Base-by-base conservation (phyloP, 2,797 vertebrate species). In the Bovichtus variegatus region DNA sequence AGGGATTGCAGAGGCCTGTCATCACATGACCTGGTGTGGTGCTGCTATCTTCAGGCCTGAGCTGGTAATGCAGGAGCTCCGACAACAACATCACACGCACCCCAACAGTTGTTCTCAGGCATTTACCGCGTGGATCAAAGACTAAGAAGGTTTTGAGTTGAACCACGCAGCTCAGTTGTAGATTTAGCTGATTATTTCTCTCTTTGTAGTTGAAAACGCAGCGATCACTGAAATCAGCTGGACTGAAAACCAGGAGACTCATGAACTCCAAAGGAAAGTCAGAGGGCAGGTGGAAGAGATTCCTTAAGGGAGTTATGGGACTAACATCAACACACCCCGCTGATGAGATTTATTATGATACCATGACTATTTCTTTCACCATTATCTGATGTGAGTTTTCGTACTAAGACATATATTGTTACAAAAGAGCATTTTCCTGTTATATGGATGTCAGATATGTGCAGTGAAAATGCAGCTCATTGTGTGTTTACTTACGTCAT, bases 21-120 rank as follows among this genome's bases (percentile, higher is more conserved):
- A 38, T 34, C 18, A 8, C 13, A 13, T 68, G 58, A 1, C 21
- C 47, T 57, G 73, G 18, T 64, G 31, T 1, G 5, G 40, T 78
- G 90, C 87, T 90, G 78, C 89, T 88, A 84, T 78, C 91, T 74
- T 50, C 72, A 89, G 91, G 79, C 11, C 16, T 2, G 4, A 23
- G 6, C 2, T 1, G 27, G 71, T 34, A 88, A 29, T 31, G 71
- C 80, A 82, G 13, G 27, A 5, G 21, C 49, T 57, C 16, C 38
- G 5, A 1, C 11, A 31, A 4, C 0, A 25, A 55, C 6, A 9
- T 5, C 0, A 31, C 12, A 29, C 18, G 15, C 15, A 18, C 6
- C 0, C 2, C 23, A 49, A 10, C 6, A 40, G 50, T 25, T 72
- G 46, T 29, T 41, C 2, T 51, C 47, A 43, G 46, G 36, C 6